Evolutionary conservation across 37 sponge, comb jelly and placozoan species (phyloP), one percentile per base, ranked within the genome.

Genomic region (Halichondria panicea): DNA sequence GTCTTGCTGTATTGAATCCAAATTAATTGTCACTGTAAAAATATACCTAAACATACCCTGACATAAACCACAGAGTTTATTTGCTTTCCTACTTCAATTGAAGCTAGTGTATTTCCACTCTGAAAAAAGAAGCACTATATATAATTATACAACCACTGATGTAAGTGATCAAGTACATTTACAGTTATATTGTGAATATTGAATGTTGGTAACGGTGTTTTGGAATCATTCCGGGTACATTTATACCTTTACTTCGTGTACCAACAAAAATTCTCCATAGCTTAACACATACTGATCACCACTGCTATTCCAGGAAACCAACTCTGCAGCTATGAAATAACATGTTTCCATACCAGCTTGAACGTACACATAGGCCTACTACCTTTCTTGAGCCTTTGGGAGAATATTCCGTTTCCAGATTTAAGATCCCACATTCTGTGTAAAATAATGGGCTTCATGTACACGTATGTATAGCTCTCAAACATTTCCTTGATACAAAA

Each of bases 31-130:
- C 44, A 62, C 72, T 27, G 30, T 43, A 31, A 2, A 9, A 15
- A 55, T 40, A 46, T 59, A 74, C 44, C 33, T 38, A 40, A 21
- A 62, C 75, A 38, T 70, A 88, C 89, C 78, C 78, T 50, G 11
- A 88, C 28, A 43, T 59, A 89, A 6, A 74, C n/a, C 19, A 89
- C 33, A 13, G 77, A 62, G 52, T 79, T 82, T 68, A 89, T 84
- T 24, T 68, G 75, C 30, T 78, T 78, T 25, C 72, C 84, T 32
- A 89, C 71, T n/a, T 36, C 42, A 24, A 84, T 46, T 1, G 36
- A 43, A 31, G 34, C 25, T 4, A 64, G 25, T 27, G 63, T 42
- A 27, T 32, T 37, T 1, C 88, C 88, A 48, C 77, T 39, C 88
- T 87, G 45, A 25, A 59, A 36, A 75, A 37, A 45, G 37, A 56